These are phyloP conservation scores for Asbolus verrucosus DNA, from an alignment of 1,140 invertebrate species.

Conservation along the genomic window DNA sequence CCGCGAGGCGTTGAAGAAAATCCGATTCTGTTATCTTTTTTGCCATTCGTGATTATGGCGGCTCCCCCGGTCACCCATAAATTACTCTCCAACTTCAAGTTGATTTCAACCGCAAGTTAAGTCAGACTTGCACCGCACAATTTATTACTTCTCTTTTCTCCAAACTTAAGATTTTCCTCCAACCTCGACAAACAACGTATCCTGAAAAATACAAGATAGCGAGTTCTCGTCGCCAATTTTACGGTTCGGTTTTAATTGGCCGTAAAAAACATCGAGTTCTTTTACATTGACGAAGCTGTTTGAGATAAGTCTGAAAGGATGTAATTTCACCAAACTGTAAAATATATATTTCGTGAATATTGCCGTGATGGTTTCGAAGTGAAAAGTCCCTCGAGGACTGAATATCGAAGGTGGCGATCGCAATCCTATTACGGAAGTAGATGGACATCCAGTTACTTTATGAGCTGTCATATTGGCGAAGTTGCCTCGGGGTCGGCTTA, in stretches of 20 bases:
- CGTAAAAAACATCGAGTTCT: neutral
- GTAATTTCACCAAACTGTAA: conserved; percentile 1
- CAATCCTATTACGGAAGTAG: conserved; percentile 62
- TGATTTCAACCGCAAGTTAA: conserved; percentile 59
- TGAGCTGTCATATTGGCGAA: conserved; percentile 64
- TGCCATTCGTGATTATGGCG: conserved; percentile 63
- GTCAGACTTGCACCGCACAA: conserved; percentile 31
- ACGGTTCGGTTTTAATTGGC: conserved; percentile 18
- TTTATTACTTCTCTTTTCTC: conserved; percentile 38
- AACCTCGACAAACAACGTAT: conserved; percentile 23
- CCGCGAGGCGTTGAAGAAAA: conserved; percentile 60
- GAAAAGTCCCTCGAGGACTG: conserved; percentile 12
- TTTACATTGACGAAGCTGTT: conserved; percentile 1
- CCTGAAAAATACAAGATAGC: conserved; percentile 28
- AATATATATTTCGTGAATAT: conserved; percentile 11
- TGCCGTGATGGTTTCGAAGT: neutral
- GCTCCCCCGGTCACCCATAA: conserved; percentile 58
- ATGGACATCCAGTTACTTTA: conserved; percentile 65
- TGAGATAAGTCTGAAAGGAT: neutral
- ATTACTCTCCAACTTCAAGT: conserved; percentile 57
- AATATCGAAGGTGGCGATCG: conserved; percentile 61
- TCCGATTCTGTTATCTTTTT: conserved; percentile 64
- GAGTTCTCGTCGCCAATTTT: conserved; percentile 18
- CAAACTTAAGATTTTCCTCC: conserved; percentile 14
- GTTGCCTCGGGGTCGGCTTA: conserved; percentile 52